These are phyloP conservation scores for Cisticola juncidis DNA, from an alignment of 2,113 vertebrate genomes.

Conservation along the genomic window DNA sequence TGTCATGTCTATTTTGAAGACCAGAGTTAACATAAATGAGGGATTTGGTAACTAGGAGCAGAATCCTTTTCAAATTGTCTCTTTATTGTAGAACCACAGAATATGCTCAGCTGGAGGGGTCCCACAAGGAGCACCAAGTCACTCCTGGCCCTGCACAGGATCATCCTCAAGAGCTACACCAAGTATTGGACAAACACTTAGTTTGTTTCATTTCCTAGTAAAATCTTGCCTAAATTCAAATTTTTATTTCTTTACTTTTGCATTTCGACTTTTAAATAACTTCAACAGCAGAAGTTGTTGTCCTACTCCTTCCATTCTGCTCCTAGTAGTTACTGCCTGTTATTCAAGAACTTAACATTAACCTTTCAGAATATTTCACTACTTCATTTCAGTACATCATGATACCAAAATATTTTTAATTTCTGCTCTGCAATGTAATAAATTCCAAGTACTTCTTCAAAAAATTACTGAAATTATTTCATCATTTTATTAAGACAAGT, in stretches of 20 bases:
- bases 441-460: neutral
- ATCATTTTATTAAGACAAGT: neutral
- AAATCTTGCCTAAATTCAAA: neutral
- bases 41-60: neutral
- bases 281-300: neutral
- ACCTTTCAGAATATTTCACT: neutral
- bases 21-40: neutral
- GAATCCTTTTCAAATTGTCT: neutral
- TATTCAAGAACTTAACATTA: neutral
- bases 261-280: neutral
- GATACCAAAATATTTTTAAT: neutral
- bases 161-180: neutral
- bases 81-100: neutral
- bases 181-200: neutral
- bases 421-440: neutral
- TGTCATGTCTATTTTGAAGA: neutral
- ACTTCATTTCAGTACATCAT: neutral
- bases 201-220: neutral
- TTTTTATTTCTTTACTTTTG: neutral
- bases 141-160: neutral
- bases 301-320: neutral
- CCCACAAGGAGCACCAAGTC: neutral
- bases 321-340: neutral
- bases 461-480: neutral
- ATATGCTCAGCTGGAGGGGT: accelerated